These are phyloP conservation scores for Percina caprodes DNA, from an alignment of 2,113 vertebrate genomes.

Conservation along the genomic window DNA sequence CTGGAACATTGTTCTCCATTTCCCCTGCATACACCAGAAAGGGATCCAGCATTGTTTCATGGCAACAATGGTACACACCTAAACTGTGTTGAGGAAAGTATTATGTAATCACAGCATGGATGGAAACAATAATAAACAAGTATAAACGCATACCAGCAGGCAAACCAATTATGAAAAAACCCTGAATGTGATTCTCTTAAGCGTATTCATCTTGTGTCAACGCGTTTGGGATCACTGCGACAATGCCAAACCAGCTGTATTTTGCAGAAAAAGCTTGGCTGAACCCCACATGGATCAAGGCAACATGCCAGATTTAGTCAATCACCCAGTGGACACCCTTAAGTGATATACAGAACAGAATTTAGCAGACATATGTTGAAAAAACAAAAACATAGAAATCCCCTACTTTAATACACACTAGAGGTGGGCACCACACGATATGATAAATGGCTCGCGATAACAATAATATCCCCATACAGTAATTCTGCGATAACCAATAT, in stretches of 20 bases:
- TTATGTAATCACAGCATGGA: neutral
- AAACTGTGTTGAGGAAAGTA: neutral
- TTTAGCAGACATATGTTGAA: neutral
- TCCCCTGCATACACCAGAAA: neutral
- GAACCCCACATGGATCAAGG: neutral
- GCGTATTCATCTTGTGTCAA: neutral
- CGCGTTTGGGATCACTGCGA: neutral
- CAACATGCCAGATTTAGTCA: neutral
- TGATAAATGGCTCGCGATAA: no score
- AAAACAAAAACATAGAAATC: neutral
- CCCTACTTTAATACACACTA: neutral
- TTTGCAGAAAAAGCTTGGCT: neutral
- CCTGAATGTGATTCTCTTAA: neutral
- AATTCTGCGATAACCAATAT: no score
- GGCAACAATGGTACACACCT: conserved; percentile 16
- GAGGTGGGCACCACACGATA: no score
- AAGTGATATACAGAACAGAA: neutral
- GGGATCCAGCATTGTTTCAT: conserved; percentile 9
- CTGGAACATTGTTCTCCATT: neutral
- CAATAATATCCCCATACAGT: no score
- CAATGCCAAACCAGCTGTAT: neutral
- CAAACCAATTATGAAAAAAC: neutral
- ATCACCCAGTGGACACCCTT: neutral
- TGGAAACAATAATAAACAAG: neutral
- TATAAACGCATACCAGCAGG: neutral